Evolutionary conservation across 1,140 invertebrate genomes (phyloP), one percentile per base, ranked within the genome.

Genomic region (Copidosoma floridanum): DNA sequence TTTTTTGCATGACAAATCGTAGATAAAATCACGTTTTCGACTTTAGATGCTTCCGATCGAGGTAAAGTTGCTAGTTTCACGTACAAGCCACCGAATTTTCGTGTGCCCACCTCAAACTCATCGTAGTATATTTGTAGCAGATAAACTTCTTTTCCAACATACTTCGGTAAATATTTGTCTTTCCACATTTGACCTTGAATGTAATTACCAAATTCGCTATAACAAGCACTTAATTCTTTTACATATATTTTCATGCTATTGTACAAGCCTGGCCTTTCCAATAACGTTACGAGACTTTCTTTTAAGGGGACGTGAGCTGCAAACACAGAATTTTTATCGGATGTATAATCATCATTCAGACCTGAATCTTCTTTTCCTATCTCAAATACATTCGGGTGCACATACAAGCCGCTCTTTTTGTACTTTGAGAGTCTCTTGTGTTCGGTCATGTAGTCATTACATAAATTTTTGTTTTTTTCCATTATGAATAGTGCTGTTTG

Each of bases 1-100:
- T 55, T 8, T 32, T 61, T 54, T 2, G 43, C 16, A 58, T 52
- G 43, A 57, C 40, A 57, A 21, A 63, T 37, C 29, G 55, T 56
- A 24, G 53, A 55, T 2, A 53, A 5, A 29, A 63, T 40, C 18
- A 63, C 18, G 21, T 57, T 57, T 23, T 47, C 46, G 12, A 59
- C 4, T 38, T 61, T 56, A 3, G 57, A 37, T 32, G 18, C 44
- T n/a, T 59, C 41, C 35, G 46, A 41, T 37, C 57, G 54, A 26
- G 63, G 63, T 40, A 64, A 60, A 47, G 43, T 50, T 0, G 51
- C 7, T 4, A 43, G 3, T 4, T 18, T 20, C 10, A 43, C 5
- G 23, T 43, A 43, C 18, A 27, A 3, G 1, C 12, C 24, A 8
- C 46, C 24, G 2, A 48, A 16, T 16, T 48, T 48, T 29, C 23